Conservation (phyloP, 2,888 invertebrate species). For the Spodoptera exigua region DNA sequence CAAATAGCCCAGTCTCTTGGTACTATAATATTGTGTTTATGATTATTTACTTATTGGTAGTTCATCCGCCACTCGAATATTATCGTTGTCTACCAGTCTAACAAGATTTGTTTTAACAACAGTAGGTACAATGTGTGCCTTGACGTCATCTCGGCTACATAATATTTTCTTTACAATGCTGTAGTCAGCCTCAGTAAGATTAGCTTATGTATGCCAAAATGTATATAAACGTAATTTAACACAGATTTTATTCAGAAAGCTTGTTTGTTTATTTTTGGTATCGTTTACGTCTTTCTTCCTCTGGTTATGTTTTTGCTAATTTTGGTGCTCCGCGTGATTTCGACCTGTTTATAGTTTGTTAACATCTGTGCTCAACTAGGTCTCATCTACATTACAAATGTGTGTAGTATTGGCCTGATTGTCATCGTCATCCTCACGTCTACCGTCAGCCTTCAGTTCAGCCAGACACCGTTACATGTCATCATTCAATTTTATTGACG, state of each 20-base stretch:
- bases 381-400: constrained; percentile 12
- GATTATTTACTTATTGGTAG: constrained; percentile 1
- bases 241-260: constrained; percentile 15
- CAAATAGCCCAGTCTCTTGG: not conserved
- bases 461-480: constrained; percentile 2
- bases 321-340: constrained; percentile 46
- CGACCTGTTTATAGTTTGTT: constrained; percentile 50
- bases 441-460: constrained; percentile 13
- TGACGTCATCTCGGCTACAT: constrained; percentile 7
- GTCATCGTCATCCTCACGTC: constrained; percentile 17
- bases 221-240: constrained; percentile 5
- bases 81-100: not conserved
- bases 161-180: not conserved
- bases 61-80: not conserved
- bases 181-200: constrained; percentile 2
- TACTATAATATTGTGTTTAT: not conserved
- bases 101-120: constrained; percentile 5
- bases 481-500: constrained; percentile 14
- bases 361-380: constrained; percentile 24
- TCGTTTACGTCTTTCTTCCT: constrained; percentile 32
- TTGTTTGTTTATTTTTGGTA: constrained; percentile 26
- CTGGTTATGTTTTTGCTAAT: constrained; percentile 41
- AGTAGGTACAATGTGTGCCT: not conserved
- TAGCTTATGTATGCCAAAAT: constrained; percentile 15
- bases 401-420: constrained; percentile 39